A percentile compares a stretch with the other conserved stretches of the same genome.
These are phyloP conservation scores for Camarhynchus parvulus DNA, from an alignment of 2,113 vertebrate species.

Conservation along the genomic window DNA sequence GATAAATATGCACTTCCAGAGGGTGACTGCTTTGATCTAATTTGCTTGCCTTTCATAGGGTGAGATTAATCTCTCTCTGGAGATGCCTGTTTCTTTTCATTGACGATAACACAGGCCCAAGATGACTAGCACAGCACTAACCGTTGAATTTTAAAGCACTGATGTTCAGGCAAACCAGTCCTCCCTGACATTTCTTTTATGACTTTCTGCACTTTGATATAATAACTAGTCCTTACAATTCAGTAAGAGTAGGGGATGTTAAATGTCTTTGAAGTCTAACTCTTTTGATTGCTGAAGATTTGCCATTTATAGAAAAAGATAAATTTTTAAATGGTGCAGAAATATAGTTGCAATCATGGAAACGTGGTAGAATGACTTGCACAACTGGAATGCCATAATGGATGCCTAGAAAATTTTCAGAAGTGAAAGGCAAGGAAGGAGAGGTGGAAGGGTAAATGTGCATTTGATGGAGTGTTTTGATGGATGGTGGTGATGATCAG, in stretches of 20 bases:
- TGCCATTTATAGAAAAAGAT: neutral
- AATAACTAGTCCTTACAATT: constrained; percentile 17
- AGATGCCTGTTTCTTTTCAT: constrained; percentile 6
- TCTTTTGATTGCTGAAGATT: neutral
- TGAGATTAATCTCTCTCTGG: constrained; percentile 37
- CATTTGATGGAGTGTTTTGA: neutral
- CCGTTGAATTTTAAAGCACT: neutral
- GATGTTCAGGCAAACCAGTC: neutral
- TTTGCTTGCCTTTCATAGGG: constrained; percentile 17
- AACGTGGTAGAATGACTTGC: neutral
- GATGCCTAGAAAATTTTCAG: neutral
- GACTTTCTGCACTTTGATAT: neutral
- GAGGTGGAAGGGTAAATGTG: rapidly evolving
- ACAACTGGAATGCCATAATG: neutral
- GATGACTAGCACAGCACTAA: neutral
- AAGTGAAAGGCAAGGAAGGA: neutral
- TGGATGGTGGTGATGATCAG: rapidly evolving
- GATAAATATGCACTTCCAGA: constrained; percentile 46
- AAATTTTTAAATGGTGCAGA: neutral
- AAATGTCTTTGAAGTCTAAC: constrained; percentile 6
- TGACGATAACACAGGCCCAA: neutral
- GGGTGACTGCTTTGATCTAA: constrained; percentile 44
- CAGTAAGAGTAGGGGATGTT: neutral
- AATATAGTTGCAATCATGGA: neutral
- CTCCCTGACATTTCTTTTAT: constrained; percentile 16